Percentiles rank a stretch among this genome's conserved stretches.
phyloP scores from a whole-genome alignment of 2,888 invertebrate species.

The Ptychoptera contaminata region DNA sequence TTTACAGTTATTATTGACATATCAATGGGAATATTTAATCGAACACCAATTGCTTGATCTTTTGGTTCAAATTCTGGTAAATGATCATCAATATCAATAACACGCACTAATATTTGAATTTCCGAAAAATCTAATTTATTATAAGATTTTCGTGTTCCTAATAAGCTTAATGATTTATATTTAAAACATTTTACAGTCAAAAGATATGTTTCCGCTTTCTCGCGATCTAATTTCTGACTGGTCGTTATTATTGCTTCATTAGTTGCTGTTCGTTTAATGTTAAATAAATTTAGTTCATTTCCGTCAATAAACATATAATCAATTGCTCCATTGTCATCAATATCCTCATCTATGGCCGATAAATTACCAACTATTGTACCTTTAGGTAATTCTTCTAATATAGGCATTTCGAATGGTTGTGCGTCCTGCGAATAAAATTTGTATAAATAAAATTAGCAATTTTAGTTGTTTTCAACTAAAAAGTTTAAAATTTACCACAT shows the following conservation, averaged over 20 bases:
- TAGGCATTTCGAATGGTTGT: conserved; percentile 42
- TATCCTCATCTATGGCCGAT: conserved; percentile 57
- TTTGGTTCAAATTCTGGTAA: conserved; percentile 46
- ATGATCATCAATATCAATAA: conserved; percentile 61
- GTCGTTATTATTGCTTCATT: conserved; percentile 47
- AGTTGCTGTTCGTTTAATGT: conserved; percentile 43
- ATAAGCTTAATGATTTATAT: conserved; percentile 28
- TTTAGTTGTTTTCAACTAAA: neutral
- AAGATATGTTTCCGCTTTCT: conserved; percentile 37
- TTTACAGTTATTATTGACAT: conserved; percentile 49
- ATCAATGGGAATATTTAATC: conserved; percentile 57
- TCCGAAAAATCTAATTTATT: conserved; percentile 54
- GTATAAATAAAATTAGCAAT: neutral
- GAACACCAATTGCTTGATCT: conserved; percentile 52
- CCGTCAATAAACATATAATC: conserved; percentile 60
- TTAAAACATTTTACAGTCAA: conserved; percentile 59
- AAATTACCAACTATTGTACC: conserved; percentile 52
- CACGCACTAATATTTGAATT: conserved; percentile 43
- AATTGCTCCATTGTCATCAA: conserved; percentile 56
- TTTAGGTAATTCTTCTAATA: conserved; percentile 49
- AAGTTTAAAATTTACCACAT: conserved; percentile 35
- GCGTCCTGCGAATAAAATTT: conserved; percentile 39
- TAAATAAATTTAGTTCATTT: conserved; percentile 48
- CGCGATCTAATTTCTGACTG: conserved; percentile 48
- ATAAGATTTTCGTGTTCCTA: conserved; percentile 36